Evolutionary conservation across 2,888 invertebrate genomes (phyloP), one percentile per base, ranked within the genome.

Genomic region (Drosophila kokeensis): DNA sequence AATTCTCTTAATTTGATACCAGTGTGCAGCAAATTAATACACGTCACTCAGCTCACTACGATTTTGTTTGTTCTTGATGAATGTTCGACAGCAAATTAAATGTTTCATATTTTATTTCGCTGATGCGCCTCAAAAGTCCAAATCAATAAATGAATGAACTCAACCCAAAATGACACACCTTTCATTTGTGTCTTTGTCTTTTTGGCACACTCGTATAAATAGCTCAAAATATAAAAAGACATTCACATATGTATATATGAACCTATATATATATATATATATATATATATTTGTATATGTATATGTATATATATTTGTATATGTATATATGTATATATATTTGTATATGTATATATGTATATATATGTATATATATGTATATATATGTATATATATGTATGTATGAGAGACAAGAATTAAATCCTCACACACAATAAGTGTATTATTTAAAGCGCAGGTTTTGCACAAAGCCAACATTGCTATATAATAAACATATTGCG

Each of bases 71-170:
- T 69, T 59, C 58, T 29, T 63, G 65, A 29, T 32, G 50, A 60
- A 53, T 69, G 54, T 71, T 71, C 75, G 69, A 42, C 62, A 50
- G 42, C 57, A 52, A 72, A 71, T 68, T 49, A 69, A 79, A 67
- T 64, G 58, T 71, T 75, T 67, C 74, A 84, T 87, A 82, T 79
- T 81, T 84, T 73, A 87, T 89, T 82, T 84, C 52, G 64, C 66
- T 84, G 85, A 85, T 89, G 49, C 45, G 38, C 65, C 61, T 58
- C 45, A 53, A 49, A 60, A 40, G 36, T 48, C 21, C 45, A 66
- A 77, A 77, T 80, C 77, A 81, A 78, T 78, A 76, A 67, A 63
- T 58, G 50, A 58, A 55, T 55, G 27, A 38, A 58, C 21, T 45
- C 15, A 45, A 15, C 36, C 45, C 60, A 24, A 32, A 21, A 75